These are phyloP conservation scores for Pollimyrus isidori DNA, from an alignment of 2,113 vertebrate species.

Conservation along the genomic window DNA sequence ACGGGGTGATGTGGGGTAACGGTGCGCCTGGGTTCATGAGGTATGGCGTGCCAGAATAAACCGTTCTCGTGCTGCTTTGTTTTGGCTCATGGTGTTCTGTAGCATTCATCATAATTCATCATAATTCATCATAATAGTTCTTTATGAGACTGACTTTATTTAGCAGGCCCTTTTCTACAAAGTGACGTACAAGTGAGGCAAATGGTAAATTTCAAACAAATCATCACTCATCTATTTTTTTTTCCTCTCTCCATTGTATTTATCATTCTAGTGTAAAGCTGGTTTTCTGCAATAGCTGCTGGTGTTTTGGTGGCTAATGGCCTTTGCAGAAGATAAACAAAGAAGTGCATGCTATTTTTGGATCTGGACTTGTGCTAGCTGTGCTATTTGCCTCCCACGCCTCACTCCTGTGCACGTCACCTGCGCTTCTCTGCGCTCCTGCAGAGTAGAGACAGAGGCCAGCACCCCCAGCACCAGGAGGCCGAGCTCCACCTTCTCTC, in stretches of 20 bases:
- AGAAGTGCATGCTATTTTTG: not conserved
- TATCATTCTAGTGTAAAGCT: not conserved
- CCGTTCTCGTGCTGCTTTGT: not conserved
- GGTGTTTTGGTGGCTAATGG: not conserved
- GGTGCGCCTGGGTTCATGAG: not conserved
- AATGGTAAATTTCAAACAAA: not conserved
- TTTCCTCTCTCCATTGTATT: not conserved
- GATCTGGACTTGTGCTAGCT: not conserved
- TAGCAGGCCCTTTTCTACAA: not conserved
- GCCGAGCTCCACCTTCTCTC: slow-evolving; percentile 86
- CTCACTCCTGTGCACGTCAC: not conserved
- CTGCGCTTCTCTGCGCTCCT: slow-evolving; percentile 32
- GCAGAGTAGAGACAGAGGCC: slow-evolving; percentile 59
- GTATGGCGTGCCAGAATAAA: not conserved
- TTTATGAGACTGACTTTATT: not conserved
- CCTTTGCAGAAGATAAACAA: not conserved
- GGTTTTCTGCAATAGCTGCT: not conserved
- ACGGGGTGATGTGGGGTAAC: not conserved
- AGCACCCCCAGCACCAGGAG: slow-evolving; percentile 55
- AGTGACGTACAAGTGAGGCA: not conserved
- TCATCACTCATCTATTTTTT: not conserved
- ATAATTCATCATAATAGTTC: not conserved
- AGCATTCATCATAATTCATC: not conserved
- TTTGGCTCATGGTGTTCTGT: not conserved
- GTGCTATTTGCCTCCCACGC: not conserved